Percentiles rank a stretch among this genome's conserved stretches.
Evolutionary conservation across 2,797 vertebrate species (phyloP).

Genomic region (Simalia tracyae): DNA sequence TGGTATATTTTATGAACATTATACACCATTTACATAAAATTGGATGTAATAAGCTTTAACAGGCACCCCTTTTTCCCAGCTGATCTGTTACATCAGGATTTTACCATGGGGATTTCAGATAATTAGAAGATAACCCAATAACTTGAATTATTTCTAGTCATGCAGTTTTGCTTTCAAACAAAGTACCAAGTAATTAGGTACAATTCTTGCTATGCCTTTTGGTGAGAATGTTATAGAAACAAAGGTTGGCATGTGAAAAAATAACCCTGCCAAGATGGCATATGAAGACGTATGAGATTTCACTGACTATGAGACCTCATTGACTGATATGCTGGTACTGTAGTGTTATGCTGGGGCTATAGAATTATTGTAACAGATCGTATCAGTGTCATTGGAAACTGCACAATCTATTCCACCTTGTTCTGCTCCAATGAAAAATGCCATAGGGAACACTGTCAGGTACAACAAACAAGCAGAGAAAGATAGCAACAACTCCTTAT

Average conservation of each 20-base stretch:
- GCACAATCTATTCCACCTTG: not conserved
- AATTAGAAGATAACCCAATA: constrained; percentile 7
- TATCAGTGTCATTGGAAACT: not conserved
- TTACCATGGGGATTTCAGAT: not conserved
- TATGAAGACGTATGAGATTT: not conserved
- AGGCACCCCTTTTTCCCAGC: not conserved
- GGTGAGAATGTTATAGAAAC: constrained; percentile 10
- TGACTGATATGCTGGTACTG: not conserved
- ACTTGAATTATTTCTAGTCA: constrained; percentile 9
- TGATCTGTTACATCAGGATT: not conserved
- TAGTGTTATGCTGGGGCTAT: not conserved
- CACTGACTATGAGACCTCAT: not conserved
- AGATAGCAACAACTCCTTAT: not conserved
- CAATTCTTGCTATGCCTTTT: not conserved
- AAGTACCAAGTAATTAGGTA: constrained; percentile 16
- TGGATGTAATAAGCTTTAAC: not conserved
- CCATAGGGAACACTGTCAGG: not conserved
- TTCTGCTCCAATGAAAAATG: not conserved
- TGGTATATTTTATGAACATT: not conserved
- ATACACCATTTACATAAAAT: not conserved
- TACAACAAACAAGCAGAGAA: not conserved
- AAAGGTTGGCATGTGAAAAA: not conserved
- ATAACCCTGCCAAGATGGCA: not conserved
- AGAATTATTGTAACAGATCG: not conserved
- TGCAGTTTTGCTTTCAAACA: constrained; percentile 11